Conservation (phyloP, 2,888 invertebrate genomes). For the Homarus gammarus region DNA sequence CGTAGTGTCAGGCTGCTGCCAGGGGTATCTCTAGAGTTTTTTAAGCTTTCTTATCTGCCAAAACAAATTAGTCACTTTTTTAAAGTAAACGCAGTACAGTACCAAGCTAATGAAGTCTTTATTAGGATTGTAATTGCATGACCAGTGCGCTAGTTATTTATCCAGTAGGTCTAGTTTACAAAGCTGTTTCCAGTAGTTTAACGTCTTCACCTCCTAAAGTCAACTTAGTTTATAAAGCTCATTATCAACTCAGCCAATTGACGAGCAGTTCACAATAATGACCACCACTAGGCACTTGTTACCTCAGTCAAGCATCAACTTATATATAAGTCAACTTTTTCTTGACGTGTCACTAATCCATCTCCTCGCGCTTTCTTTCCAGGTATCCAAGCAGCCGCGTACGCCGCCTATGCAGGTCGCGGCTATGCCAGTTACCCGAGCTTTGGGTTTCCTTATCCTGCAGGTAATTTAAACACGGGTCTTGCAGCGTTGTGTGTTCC, state of each 20-base stretch:
- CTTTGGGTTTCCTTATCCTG: conserved; percentile 98
- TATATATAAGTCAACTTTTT: background rate
- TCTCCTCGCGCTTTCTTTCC: conserved; percentile 77
- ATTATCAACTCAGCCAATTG: background rate
- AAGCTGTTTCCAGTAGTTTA: conserved; percentile 34
- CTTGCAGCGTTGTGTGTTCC: conserved; percentile 82
- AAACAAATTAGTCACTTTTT: conserved; percentile 20
- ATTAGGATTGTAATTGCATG: conserved; percentile 52
- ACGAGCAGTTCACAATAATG: conserved; percentile 41
- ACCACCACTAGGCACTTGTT: conserved; percentile 43
- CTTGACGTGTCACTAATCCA: background rate
- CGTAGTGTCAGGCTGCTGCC: conserved; percentile 44
- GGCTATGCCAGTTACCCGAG: conserved; percentile 98
- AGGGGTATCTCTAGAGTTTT: conserved; percentile 41
- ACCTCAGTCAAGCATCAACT: background rate
- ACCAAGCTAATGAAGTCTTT: conserved; percentile 43
- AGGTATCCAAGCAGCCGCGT: conserved; percentile 94
- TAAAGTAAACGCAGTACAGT: conserved; percentile 43
- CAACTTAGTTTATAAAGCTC: background rate
- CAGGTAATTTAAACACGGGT: conserved; percentile 94
- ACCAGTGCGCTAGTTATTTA: conserved; percentile 35
- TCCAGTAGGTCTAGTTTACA: conserved; percentile 25
- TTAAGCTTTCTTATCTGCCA: conserved; percentile 44
- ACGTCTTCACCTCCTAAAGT: conserved; percentile 29
- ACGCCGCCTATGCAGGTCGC: conserved; percentile 97